These are phyloP conservation scores for Drymodes brunneopygia DNA, from an alignment of 2,113 vertebrate genomes.

Conservation along the genomic window DNA sequence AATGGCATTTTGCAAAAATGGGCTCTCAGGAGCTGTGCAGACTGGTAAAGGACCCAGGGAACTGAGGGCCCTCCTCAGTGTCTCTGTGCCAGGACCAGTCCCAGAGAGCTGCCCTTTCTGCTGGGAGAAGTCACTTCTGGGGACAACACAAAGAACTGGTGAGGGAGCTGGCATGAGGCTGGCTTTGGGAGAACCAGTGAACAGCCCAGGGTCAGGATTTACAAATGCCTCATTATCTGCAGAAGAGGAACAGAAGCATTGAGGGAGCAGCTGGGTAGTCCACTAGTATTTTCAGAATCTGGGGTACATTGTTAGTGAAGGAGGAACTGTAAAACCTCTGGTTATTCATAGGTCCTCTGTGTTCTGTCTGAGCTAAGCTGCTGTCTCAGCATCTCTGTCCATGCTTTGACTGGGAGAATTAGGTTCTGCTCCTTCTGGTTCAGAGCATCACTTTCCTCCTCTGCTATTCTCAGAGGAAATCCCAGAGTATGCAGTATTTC, in stretches of 20 bases:
- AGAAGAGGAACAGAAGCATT: neutral
- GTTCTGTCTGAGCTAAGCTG: neutral
- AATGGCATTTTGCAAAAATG: neutral
- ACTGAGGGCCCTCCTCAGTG: neutral
- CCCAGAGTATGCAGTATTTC: neutral
- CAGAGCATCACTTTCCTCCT: neutral
- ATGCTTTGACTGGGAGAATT: neutral
- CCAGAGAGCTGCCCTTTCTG: neutral
- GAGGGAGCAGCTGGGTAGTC: neutral
- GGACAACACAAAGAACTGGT: neutral
- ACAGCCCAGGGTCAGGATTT: neutral
- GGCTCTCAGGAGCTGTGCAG: neutral
- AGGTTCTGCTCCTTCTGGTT: neutral
- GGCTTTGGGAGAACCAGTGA: neutral
- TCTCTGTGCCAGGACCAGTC: neutral
- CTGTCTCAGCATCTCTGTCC: neutral
- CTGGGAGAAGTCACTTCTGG: neutral
- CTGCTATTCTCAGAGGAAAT: neutral
- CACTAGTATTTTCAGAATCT: neutral
- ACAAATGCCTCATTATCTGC: neutral
- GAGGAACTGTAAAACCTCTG: neutral
- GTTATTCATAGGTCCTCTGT: neutral
- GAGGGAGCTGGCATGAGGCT: neutral
- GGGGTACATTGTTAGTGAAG: neutral
- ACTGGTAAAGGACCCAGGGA: neutral